phyloP scores from a whole-genome alignment of 2,113 vertebrate species.

The Sinosuthora webbiana region DNA sequence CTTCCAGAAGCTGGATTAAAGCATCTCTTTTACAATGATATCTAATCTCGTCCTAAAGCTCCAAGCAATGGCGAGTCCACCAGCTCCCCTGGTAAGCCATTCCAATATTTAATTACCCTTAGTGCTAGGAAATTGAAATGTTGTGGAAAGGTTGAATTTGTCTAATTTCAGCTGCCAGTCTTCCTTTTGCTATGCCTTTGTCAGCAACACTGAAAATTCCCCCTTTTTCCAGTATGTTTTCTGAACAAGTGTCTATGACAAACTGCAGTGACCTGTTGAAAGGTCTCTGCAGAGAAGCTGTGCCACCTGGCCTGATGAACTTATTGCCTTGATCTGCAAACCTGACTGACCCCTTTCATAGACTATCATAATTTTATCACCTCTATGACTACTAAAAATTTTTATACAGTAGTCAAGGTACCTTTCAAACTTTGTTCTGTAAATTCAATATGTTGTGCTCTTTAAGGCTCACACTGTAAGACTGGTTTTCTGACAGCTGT shows the following conservation, averaged over 20 bases:
- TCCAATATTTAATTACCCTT: slow-evolving; percentile 69
- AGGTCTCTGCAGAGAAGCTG: background rate
- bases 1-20: slow-evolving; percentile 72
- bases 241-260: background rate
- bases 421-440: background rate
- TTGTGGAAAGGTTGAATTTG: slow-evolving; percentile 47
- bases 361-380: background rate
- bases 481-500: slow-evolving; percentile 45
- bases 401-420: background rate
- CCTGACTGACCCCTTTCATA: background rate
- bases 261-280: background rate
- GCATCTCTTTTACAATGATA: slow-evolving; percentile 71
- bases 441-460: background rate
- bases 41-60: slow-evolving; percentile 69
- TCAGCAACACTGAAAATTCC: slow-evolving; percentile 16
- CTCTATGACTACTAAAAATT: background rate
- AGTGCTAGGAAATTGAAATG: slow-evolving; percentile 59
- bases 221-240: background rate
- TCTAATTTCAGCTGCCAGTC: slow-evolving; percentile 54
- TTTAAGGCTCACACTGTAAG: slow-evolving; percentile 51
- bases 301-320: background rate
- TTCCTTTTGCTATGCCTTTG: slow-evolving; percentile 58
- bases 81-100: slow-evolving; percentile 68
- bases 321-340: background rate
- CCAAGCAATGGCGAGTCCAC: slow-evolving; percentile 69